Evolutionary conservation across 2,797 vertebrate species (phyloP).

Genomic region (Trachurus trachurus): DNA sequence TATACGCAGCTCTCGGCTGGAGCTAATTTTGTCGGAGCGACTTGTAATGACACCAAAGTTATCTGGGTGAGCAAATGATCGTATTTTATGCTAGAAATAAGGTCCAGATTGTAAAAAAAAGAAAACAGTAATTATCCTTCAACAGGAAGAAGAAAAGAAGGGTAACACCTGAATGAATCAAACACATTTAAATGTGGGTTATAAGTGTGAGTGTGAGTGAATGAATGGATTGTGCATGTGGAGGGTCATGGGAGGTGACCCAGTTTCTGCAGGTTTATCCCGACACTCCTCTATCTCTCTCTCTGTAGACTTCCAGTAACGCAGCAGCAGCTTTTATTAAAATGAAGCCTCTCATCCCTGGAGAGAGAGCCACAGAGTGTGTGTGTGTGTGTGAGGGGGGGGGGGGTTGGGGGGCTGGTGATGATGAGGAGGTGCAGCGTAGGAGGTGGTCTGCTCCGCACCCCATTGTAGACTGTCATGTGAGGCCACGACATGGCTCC

Average conservation of each 20-base stretch:
- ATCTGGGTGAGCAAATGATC: too few species aligned
- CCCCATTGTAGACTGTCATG: not conserved
- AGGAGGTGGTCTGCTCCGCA: constrained; percentile 8
- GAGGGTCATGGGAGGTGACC: constrained; percentile 51
- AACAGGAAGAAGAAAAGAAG: not conserved
- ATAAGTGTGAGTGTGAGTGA: not conserved
- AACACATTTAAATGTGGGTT: not conserved
- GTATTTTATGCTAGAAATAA: too few species aligned
- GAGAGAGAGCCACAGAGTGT: not conserved
- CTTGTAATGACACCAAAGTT: too few species aligned
- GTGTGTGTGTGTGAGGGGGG: too few species aligned
- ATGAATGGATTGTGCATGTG: not conserved
- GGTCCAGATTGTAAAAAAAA: too few species aligned
- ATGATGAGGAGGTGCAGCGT: not conserved
- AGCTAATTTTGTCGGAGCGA: too few species aligned
- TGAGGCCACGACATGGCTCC: not conserved
- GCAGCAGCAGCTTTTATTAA: constrained; percentile 53
- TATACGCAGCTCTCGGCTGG: too few species aligned
- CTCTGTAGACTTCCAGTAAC: constrained; percentile 19
- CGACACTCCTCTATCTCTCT: constrained; percentile 11
- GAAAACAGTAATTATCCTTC: too few species aligned
- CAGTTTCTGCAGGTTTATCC: constrained; percentile 42
- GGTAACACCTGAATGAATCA: not conserved
- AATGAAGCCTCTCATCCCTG: constrained; percentile 29
- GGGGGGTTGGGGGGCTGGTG: constrained; percentile 1